Base-by-base conservation (phyloP, 2,113 vertebrate species). In the Perccottus glenii region DNA sequence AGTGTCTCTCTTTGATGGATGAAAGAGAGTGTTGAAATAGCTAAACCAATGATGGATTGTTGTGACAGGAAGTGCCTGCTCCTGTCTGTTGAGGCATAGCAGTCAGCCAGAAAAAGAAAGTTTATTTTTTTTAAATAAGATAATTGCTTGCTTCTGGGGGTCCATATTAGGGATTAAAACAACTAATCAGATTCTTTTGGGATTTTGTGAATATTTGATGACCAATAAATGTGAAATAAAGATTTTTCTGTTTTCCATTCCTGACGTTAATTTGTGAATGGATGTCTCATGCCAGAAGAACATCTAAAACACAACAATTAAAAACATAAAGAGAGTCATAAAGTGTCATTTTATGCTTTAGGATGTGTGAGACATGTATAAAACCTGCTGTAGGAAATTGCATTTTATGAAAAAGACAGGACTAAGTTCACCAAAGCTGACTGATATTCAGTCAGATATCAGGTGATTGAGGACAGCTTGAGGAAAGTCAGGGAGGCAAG, bases 21-120 rank as follows among this genome's bases (percentile, higher is more conserved):
- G 75, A 81, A 77, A 79, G 74, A 80, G 70, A 72, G 19, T 12
- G 67, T 72, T 78, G 80, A 82, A 74, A 77, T 32, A 49, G 46
- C 65, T 78, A 81, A 73, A 82, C 82, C 76, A 60, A 45, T 84
- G 84, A 87, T 84, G 60, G 72, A 85, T 87, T 61, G 53, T 78
- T 72, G 68, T 75, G 82, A 84, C 75, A 71, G 67, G 73, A 84
- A 81, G 67, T 70, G 78, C 65, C 69, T 75, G 43, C 72, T 80
- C 55, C 45, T 60, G 58, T 70, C 56, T 46, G 3, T 27, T 43
- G 60, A 42, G 45, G 32, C 19, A 27, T 27, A 36, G 61, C 60
- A 16, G 9, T 78, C 70, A 58, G 49, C 70, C 45, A 65, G 58
- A 56, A 74, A 82, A 85, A 62, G 68, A 47, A 79, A 56, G 62